phyloP scores from a whole-genome alignment of 2,797 vertebrate species.

The Lithobates sylvaticus region DNA sequence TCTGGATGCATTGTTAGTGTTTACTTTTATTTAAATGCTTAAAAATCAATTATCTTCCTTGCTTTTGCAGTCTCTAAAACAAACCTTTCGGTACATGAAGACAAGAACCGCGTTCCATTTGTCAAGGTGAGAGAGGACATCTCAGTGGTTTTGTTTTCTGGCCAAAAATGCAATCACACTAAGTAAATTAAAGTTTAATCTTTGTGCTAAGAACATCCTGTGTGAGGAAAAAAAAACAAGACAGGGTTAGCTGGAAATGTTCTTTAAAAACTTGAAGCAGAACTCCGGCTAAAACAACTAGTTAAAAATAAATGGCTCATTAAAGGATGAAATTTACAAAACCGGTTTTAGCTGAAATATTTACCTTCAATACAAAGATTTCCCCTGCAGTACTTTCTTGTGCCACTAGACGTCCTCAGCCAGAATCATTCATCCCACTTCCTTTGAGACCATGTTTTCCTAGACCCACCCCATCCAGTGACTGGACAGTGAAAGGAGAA shows the following conservation, averaged over 20 bases:
- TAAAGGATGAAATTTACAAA: too few relatives aligned
- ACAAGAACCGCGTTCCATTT: conserved; percentile 93
- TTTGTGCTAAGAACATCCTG: neutral
- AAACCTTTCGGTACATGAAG: conserved; percentile 93
- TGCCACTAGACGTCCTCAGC: too few relatives aligned
- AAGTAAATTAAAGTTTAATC: neutral
- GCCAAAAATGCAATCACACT: neutral
- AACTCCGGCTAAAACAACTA: too few relatives aligned
- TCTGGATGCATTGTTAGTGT: neutral
- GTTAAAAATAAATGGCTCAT: too few relatives aligned
- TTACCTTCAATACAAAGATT: too few relatives aligned
- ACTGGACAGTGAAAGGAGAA: too few relatives aligned
- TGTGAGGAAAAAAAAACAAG: neutral
- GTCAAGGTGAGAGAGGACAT: conserved; percentile 85
- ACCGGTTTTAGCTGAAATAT: too few relatives aligned
- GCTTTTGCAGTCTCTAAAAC: conserved; percentile 88
- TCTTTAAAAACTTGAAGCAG: neutral
- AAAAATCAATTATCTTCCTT: conserved; percentile 20
- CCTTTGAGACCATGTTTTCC: too few relatives aligned
- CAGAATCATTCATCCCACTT: too few relatives aligned
- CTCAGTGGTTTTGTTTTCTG: conserved; percentile 4
- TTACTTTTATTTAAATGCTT: conserved; percentile 14
- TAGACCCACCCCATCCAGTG: too few relatives aligned
- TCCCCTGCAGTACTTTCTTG: too few relatives aligned
- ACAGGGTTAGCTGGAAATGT: neutral